Base-by-base conservation (phyloP, 2,888 invertebrate genomes). In the Saturnia pavonia region DNA sequence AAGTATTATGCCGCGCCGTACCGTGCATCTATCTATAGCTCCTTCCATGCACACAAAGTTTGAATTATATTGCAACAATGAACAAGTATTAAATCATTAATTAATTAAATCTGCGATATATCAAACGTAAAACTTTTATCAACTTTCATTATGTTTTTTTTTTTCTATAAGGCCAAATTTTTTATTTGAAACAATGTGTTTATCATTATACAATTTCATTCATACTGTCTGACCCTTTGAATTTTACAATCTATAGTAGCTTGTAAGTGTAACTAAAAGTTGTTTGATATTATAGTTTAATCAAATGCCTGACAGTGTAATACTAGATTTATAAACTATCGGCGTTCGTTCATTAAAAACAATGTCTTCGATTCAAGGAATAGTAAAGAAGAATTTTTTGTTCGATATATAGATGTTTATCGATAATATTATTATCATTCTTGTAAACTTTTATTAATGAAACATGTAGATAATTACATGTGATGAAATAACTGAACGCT, bases 191-290 rank as follows among this genome's bases (percentile, higher is more conserved):
- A 60, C 57, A 60, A 27, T 27, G 6, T 1, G 27, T 25, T 54
- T 9, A 22, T 54, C 19, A 51, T 19, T 43, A 54, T 11, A 25
- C 14, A 27, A 14, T 27, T 60, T 14, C 25, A 60, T 25, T 60
- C 14, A 14, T 60, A 60, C 14, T 60, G n/a, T n/a, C n/a, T n/a
- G 57, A 54, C 54, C 57, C 27, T 60, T 60, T 60, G 57, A 27
- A 60, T 27, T 60, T 60, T 60, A 16, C 25, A 27, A 27, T 60
- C 25, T 60, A 4, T 60, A 60, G 27, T 27, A 60, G 14, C 16
- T 60, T 60, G 25, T 57, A 51, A 51, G 12, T 27, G 6, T 34
- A 34, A 4, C 34, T 34, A 51, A 19, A 2, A 51, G 6, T 51
- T 27, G 27, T 14, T 60, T 27, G 12, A 60, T 25, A 60, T 60